Conservation (phyloP, 2,888 invertebrate genomes). For the Melipona beecheii region DNA sequence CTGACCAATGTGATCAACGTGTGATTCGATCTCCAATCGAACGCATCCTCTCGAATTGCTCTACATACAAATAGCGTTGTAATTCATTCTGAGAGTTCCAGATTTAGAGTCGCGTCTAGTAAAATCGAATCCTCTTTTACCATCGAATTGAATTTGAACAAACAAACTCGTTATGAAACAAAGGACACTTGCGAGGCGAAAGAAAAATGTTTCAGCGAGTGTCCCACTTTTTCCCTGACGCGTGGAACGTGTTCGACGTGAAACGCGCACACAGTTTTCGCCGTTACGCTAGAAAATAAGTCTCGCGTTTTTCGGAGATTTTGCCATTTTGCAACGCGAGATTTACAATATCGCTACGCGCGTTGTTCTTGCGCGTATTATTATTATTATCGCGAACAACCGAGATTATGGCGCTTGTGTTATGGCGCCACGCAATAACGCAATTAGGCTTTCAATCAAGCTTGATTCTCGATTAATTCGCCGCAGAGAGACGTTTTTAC, state of each 20-base stretch:
- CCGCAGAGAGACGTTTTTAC: not conserved
- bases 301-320: not conserved
- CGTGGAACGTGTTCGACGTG: not conserved
- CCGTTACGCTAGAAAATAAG: not conserved
- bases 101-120: not conserved
- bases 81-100: not conserved
- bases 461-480: constrained; percentile 1
- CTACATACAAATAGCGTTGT: not conserved
- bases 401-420: not conserved
- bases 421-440: not conserved
- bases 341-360: not conserved
- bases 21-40: not conserved
- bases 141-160: too few relatives aligned
- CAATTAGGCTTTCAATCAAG: not conserved
- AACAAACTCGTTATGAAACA: not conserved
- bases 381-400: not conserved
- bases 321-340: not conserved
- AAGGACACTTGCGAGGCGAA: too few relatives aligned
- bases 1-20: not conserved
- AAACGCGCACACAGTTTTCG: not conserved
- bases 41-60: not conserved
- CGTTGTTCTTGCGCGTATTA: not conserved
- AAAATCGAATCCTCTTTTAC: not conserved
- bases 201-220: not conserved
- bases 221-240: not conserved